phyloP scores from a whole-genome alignment of 2,797 vertebrate genomes.

The Gymnopithys bicolor region DNA sequence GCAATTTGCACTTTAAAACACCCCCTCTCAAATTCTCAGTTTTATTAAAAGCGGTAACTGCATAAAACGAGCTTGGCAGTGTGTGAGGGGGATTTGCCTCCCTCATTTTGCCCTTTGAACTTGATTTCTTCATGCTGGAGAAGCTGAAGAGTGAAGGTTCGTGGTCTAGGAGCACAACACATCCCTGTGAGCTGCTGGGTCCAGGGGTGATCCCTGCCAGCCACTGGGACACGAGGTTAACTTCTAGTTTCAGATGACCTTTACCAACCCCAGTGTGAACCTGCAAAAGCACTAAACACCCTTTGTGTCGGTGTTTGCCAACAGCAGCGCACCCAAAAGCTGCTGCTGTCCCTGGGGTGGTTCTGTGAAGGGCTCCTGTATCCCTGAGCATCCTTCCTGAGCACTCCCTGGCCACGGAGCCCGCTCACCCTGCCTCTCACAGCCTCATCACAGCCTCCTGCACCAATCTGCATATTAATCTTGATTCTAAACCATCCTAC shows the following conservation, averaged over 20 bases:
- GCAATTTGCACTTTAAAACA: background rate
- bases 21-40: fast-evolving
- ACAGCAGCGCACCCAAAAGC: background rate
- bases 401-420: fast-evolving
- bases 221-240: background rate
- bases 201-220: background rate
- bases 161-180: fast-evolving
- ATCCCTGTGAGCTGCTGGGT: background rate
- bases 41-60: background rate
- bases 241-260: background rate
- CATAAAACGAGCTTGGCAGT: background rate
- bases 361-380: background rate
- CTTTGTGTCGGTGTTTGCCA: fast-evolving
- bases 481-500: conserved; percentile 47
- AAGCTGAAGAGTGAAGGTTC: background rate
- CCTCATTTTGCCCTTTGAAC: background rate
- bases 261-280: background rate
- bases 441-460: background rate
- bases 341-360: background rate
- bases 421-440: background rate
- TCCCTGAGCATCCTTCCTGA: background rate
- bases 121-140: background rate
- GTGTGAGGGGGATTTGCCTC: background rate
- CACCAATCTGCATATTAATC: conserved; percentile 54
- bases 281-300: background rate